phyloP scores from a whole-genome alignment of 2,888 invertebrate species.

The Hoplodrina ambigua region DNA sequence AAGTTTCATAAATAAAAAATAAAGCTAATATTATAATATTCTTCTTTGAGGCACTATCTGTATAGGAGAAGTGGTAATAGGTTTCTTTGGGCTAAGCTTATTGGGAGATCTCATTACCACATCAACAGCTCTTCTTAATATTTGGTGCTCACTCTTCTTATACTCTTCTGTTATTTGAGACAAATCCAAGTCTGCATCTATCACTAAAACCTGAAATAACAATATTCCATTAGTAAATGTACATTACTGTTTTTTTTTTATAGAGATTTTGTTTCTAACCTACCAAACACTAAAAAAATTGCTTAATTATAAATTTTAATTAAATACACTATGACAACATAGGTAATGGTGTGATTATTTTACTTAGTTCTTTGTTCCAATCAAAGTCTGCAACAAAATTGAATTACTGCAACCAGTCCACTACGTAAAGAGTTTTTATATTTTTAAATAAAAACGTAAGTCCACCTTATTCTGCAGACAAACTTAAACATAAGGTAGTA shows the following conservation, averaged over 20 bases:
- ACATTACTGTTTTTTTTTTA: background rate
- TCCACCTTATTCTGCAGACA: background rate
- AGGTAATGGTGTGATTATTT: slow-evolving; percentile 1
- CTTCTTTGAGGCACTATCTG: slow-evolving; percentile 82
- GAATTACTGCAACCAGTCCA: slow-evolving; percentile 19
- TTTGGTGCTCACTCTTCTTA: slow-evolving; percentile 90
- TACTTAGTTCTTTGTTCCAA: slow-evolving; percentile 17
- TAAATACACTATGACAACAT: background rate
- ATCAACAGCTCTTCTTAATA: slow-evolving; percentile 85
- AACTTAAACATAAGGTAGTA: background rate
- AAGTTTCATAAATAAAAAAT: slow-evolving; percentile 37
- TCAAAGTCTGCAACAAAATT: slow-evolving; percentile 9
- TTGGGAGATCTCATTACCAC: slow-evolving; percentile 87
- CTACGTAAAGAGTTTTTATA: background rate
- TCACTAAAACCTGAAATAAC: slow-evolving; percentile 90
- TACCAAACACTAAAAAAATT: background rate
- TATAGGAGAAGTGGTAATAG: slow-evolving; percentile 81
- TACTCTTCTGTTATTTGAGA: slow-evolving; percentile 92
- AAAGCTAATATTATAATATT: slow-evolving; percentile 74
- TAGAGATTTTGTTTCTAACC: background rate
- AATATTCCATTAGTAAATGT: background rate
- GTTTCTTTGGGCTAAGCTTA: slow-evolving; percentile 87
- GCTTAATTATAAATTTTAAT: background rate
- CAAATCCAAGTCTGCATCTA: slow-evolving; percentile 92
- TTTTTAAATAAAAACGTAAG: no score